Evolutionary conservation across 92 coral and sea anemone species (phyloP).

Genomic region (Heliopora coerulea): DNA sequence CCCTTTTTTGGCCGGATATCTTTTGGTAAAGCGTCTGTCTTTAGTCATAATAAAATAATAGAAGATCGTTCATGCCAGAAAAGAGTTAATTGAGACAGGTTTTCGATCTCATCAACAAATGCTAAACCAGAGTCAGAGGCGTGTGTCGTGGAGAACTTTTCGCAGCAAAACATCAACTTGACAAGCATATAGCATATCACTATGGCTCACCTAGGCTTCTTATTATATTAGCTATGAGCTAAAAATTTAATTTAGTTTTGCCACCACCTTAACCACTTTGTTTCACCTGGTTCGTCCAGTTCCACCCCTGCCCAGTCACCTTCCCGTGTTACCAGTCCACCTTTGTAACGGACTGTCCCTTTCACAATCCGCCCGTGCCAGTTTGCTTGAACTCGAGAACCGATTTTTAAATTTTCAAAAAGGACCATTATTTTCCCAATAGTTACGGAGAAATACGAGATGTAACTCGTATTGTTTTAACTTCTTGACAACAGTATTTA

Average conservation of each 20-base stretch:
- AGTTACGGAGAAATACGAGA: neutral
- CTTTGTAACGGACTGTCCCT: conserved; percentile 87
- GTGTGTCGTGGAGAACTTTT: no score
- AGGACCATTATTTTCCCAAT: conserved; percentile 62
- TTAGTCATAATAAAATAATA: no score
- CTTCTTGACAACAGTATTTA: conserved; percentile 17
- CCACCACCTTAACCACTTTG: neutral
- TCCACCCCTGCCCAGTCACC: conserved; percentile 98
- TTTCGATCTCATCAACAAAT: no score
- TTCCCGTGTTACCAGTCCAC: conserved; percentile 71
- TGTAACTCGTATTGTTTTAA: neutral
- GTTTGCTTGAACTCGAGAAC: conserved; percentile 83
- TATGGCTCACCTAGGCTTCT: no score
- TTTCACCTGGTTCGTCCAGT: conserved; percentile 77
- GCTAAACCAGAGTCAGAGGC: no score
- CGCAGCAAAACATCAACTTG: no score
- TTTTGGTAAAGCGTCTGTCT: no score
- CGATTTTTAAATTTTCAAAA: conserved; percentile 78
- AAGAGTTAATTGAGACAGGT: no score
- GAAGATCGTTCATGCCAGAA: no score
- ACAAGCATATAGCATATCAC: no score
- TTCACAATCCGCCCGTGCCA: conserved; percentile 77
- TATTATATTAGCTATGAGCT: no score
- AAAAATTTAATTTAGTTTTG: neutral
- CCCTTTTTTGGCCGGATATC: no score